Conservation (phyloP, 1,140 invertebrate species). For the Calosoma granatense region DNA sequence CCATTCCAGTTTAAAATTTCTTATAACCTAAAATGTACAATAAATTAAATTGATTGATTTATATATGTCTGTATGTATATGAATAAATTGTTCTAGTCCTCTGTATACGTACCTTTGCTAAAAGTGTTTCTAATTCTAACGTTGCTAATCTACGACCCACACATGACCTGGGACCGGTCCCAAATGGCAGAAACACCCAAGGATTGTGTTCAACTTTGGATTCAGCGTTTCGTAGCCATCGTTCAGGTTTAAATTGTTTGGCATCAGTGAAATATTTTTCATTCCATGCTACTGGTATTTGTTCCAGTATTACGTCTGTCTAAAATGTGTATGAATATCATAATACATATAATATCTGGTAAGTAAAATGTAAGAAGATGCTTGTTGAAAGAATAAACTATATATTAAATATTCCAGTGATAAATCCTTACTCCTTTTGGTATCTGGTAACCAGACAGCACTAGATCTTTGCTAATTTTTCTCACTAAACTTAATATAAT, state of each 20-base stretch:
- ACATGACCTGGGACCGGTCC: slow-evolving; percentile 10
- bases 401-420: no score
- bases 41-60: no score
- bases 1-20: slow-evolving; percentile 2
- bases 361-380: no score
- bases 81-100: slow-evolving; percentile 4
- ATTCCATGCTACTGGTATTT: background rate
- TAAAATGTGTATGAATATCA: no score
- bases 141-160: slow-evolving; percentile 6
- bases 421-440: slow-evolving; percentile 48
- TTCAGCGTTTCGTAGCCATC: slow-evolving; percentile 7
- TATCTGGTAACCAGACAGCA: slow-evolving; percentile 44
- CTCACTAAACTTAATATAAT: slow-evolving; percentile 41
- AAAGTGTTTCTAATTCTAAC: slow-evolving; percentile 10
- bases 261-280: background rate
- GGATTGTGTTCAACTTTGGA: background rate
- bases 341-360: no score
- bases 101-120: slow-evolving; percentile 8
- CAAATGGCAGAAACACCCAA: slow-evolving; percentile 12
- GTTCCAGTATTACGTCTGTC: background rate
- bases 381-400: no score
- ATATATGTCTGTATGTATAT: background rate
- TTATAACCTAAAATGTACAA: slow-evolving; percentile 6
- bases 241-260: slow-evolving; percentile 5
- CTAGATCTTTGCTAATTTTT: slow-evolving; percentile 39